Base-by-base conservation (phyloP, 2,113 vertebrate species). In the Paratilapia polleni region DNA sequence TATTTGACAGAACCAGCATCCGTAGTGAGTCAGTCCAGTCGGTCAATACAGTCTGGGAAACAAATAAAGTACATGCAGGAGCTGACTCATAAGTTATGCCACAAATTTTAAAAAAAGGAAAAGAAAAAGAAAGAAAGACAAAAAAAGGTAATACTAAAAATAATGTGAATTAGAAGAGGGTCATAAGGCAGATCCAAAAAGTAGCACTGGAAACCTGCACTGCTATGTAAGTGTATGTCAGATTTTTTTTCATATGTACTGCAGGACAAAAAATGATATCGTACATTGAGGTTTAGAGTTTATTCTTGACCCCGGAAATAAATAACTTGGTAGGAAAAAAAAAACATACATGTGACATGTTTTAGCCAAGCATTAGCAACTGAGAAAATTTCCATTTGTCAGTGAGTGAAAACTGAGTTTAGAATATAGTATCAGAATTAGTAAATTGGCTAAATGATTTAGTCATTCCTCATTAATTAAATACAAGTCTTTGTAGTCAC, bases 401-500 rank as follows among this genome's bases (percentile, higher is more conserved):
- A 13, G 5, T 31, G 14, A 60, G 20, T 79, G 14, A 77, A 43
- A 47, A n/a, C 19, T 57, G 2, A n/a, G 22, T 78, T 79, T 28
- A 43, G 14, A 70, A 58, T 28, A 47, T 4, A 6, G 26, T 22
- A 28, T 64, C 6, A 12, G 36, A 47, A 52, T 13, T 13, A 54
- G 8, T 60, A 7, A 5, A 19, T 7, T 34, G 6, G 8, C 2
- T 31, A 20, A 80, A 73, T 56, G 64, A 80, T 54, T 77, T 34
- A 54, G 54, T 73, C 12, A 31, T 58, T 49, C 4, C 22, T 78
- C 20, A 24, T 78, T 77, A 73, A 83, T 83, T 81, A 76, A 86
- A 77, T 61, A 77, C 10, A 78, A 68, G 13, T 24, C 24, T 22
- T 8, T 4, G 15, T 36, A 13, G 28, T 84, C 75, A 60, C 19